These are phyloP conservation scores for Danio albolineatus DNA, from an alignment of 2,797 vertebrate species.

Conservation along the genomic window DNA sequence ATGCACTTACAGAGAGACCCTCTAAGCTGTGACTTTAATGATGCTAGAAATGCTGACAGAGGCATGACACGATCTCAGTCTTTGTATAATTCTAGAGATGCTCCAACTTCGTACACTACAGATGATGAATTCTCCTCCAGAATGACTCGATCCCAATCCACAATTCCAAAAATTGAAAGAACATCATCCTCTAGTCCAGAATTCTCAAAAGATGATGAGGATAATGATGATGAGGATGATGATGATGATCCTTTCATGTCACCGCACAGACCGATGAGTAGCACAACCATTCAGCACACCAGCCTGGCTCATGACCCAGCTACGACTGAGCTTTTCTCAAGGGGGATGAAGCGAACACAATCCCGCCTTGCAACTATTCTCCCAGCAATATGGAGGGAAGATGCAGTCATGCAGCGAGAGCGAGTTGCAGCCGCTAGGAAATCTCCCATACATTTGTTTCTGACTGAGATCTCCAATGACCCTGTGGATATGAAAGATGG, in stretches of 20 bases:
- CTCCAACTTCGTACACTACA: conserved; percentile 65
- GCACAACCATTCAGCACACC: conserved; percentile 73
- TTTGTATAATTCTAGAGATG: conserved; percentile 72
- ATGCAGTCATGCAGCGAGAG: conserved; percentile 79
- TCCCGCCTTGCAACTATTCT: conserved; percentile 85
- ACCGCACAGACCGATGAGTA: conserved; percentile 70
- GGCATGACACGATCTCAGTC: conserved; percentile 65
- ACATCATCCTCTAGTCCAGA: conserved; percentile 82
- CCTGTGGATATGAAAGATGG: conserved; percentile 71
- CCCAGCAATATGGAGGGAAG: conserved; percentile 84
- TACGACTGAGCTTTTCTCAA: conserved; percentile 73
- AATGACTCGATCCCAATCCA: conserved; percentile 71
- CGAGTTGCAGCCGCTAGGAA: conserved; percentile 74
- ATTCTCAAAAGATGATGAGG: conserved; percentile 81
- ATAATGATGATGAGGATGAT: conserved; percentile 79
- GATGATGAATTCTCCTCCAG: conserved; percentile 79
- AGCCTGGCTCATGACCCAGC: conserved; percentile 77
- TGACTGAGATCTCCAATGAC: conserved; percentile 82
- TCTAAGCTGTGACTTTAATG: conserved; percentile 75
- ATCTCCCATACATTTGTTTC: conserved; percentile 84
- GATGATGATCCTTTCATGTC: conserved; percentile 78
- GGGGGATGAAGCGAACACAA: conserved; percentile 85
- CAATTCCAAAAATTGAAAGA: conserved; percentile 70
- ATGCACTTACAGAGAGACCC: conserved; percentile 77
- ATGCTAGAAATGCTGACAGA: conserved; percentile 62